Base-by-base conservation (phyloP, 2,888 invertebrate genomes). In the Cremastinae sp. region DNA sequence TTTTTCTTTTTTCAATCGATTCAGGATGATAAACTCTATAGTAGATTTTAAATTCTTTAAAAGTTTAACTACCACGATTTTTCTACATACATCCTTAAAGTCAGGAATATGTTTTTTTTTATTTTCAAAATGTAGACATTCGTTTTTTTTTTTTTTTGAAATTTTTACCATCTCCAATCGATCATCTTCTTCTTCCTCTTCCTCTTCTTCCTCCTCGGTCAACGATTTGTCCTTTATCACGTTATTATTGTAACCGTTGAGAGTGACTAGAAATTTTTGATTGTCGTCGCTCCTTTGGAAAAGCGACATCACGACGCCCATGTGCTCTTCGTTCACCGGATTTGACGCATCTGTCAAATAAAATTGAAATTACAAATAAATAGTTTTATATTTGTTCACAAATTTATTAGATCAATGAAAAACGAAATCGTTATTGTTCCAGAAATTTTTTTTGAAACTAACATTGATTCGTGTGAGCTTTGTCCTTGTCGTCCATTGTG, bases 221-320 rank as follows among this genome's bases (percentile, higher is more conserved):
- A 69, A 64, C 43, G 74, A 74, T 62, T 84, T 84, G 18, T 88
- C 86, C 78, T 86, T 85, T 39, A 81, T 59, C 18, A 83, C 78
- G 73, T 88, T 87, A 78, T 87, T 87, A 51, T 88, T 88, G 69
- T 89, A 89, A 69, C 89, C 89, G 69, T 88, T 89, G 47, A 90
- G 79, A 2, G 89, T 89, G 61, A 90, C 89, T 78, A 89, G 79
- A 82, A 90, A 89, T 75, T 89, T 88, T 78, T 88, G 89, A 72
- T 85, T 88, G 68, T 89, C 83, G 74, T 89, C 85, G 64, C 85
- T 87, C 73, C 86, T 84, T 82, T 89, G 87, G 70, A 89, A 89
- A 49, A 89, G 83, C 16, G 89, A 89, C 83, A 87, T 89, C 5
- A 89, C 86, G 18, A 89, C 85, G 9, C 85, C 86, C 82, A 89